A percentile compares a stretch with the other conserved stretches of the same genome.
These are phyloP conservation scores for Bombycilla garrulus DNA, from an alignment of 2,113 vertebrate genomes.

Conservation along the genomic window DNA sequence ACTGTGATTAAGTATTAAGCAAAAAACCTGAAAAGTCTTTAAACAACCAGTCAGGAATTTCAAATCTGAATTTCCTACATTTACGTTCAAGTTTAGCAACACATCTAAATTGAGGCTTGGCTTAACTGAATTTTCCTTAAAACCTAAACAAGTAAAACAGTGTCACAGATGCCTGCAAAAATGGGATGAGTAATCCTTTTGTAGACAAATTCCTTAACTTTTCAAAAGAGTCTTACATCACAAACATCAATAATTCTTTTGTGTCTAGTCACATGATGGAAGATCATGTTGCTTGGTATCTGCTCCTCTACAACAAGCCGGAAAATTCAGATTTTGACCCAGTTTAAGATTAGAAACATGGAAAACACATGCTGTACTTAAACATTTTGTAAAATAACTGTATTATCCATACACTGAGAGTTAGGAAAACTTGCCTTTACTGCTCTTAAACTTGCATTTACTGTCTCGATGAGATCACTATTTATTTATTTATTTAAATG, in stretches of 20 bases:
- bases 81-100: neutral
- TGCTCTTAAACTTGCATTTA: neutral
- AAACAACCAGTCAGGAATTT: neutral
- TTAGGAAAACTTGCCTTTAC: neutral
- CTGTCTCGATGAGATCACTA: neutral
- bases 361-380: neutral
- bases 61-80: neutral
- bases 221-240: neutral
- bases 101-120: neutral
- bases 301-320: neutral
- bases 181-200: neutral
- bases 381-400: neutral
- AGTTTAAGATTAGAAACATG: neutral
- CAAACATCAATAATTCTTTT: constrained; percentile 8
- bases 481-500: neutral
- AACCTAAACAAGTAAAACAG: neutral
- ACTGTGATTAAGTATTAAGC: neutral
- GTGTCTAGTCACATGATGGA: neutral
- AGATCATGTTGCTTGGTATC: neutral
- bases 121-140: neutral
- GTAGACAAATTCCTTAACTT: neutral
- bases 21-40: neutral
- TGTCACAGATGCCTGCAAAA: neutral
- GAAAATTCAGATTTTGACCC: neutral
- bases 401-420: neutral